Evolutionary conservation across 2,113 vertebrate genomes (phyloP).

Genomic region (Myanophis thanlyinensis): DNA sequence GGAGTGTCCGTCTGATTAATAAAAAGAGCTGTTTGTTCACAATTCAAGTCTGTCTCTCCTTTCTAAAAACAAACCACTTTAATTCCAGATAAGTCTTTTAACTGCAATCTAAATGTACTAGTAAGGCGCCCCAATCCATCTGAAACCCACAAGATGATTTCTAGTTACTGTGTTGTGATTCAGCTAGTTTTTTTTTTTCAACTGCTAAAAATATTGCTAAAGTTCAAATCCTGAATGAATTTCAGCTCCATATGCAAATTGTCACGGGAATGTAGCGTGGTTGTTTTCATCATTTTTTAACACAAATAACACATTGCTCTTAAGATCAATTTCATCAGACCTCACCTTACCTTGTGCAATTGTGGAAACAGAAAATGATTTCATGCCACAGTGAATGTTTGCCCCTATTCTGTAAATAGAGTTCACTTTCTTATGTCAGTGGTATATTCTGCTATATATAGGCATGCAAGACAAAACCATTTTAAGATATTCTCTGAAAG

Average conservation of each 20-base stretch:
- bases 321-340: not conserved
- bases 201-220: not conserved
- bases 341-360: conserved; percentile 23
- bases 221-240: not conserved
- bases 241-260: not conserved
- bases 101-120: not conserved
- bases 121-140: not conserved
- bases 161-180: not conserved
- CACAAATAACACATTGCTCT: not conserved
- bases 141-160: not conserved
- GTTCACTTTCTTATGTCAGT: not conserved
- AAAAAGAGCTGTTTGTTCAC: no score
- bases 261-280: not conserved
- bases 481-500: not conserved
- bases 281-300: not conserved
- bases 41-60: no score
- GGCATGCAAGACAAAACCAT: not conserved
- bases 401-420: not conserved
- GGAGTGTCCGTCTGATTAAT: no score
- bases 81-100: not conserved
- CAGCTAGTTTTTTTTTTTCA: not conserved
- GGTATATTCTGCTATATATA: not conserved
- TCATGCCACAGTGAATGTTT: not conserved
- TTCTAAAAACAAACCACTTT: no score
- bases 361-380: not conserved